These are phyloP conservation scores for Heliornis fulica DNA, from an alignment of 2,113 vertebrate genomes.

Conservation along the genomic window DNA sequence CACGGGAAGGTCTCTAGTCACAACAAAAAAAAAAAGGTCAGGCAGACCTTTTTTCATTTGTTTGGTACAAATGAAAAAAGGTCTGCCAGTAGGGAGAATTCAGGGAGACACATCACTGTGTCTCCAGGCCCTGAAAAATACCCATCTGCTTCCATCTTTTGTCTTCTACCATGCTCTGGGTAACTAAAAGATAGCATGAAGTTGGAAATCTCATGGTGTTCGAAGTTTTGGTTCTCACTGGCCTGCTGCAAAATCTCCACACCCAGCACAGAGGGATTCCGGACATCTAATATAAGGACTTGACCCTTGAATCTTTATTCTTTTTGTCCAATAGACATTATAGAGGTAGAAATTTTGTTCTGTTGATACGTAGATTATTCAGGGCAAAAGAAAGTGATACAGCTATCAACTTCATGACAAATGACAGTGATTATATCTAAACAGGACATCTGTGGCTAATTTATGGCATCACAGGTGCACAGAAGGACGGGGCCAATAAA, in stretches of 20 bases:
- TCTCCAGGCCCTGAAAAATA: neutral
- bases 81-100: neutral
- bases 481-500: neutral
- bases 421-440: neutral
- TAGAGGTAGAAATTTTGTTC: neutral
- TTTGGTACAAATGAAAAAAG: no score
- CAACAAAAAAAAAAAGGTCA: no score
- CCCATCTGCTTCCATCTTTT: neutral
- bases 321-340: neutral
- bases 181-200: neutral
- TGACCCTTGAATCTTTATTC: neutral
- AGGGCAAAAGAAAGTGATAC: neutral
- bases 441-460: conserved; percentile 8
- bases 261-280: neutral
- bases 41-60: no score
- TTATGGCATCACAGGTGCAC: conserved; percentile 11
- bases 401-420: neutral
- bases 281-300: neutral
- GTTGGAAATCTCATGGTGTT: neutral
- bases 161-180: neutral
- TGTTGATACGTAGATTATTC: neutral
- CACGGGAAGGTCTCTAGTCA: neutral
- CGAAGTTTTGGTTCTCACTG: neutral
- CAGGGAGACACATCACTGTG: neutral
- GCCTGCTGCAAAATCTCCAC: neutral